Evolutionary conservation across 2,797 vertebrate genomes (phyloP).

Genomic region (Champsocephalus gunnari): DNA sequence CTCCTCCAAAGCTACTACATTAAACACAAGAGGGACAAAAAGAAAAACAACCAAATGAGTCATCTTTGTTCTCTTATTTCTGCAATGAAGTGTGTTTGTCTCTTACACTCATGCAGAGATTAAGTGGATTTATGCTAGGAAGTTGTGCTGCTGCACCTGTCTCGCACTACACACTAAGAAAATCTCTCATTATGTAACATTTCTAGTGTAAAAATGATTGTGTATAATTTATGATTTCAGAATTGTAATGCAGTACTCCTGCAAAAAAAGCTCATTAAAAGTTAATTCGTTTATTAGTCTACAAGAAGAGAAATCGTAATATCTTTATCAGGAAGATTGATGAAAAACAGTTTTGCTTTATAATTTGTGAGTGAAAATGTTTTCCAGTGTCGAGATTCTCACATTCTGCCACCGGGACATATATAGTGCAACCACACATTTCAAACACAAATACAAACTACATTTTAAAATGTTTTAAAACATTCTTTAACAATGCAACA

Average conservation of each 20-base stretch:
- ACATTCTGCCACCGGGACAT: neutral
- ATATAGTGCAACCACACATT: too few species aligned
- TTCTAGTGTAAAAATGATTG: neutral
- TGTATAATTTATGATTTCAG: neutral
- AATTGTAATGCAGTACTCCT: neutral
- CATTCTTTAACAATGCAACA: neutral
- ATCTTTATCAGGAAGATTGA: neutral
- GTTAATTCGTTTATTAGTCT: neutral
- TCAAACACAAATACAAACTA: neutral
- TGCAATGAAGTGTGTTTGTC: neutral
- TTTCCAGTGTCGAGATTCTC: neutral
- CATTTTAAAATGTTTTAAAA: neutral
- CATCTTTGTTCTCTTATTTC: neutral
- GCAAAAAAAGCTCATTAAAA: neutral
- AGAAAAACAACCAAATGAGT: slow-evolving; percentile 24
- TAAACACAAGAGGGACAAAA: slow-evolving; percentile 15
- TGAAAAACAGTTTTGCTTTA: slow-evolving; percentile 1
- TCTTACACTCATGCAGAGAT: neutral
- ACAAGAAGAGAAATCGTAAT: neutral
- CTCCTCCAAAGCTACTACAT: slow-evolving; percentile 34
- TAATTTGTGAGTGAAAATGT: neutral
- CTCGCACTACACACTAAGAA: slow-evolving; percentile 6
- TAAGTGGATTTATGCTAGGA: neutral
- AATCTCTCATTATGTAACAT: neutral
- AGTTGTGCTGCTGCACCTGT: neutral